Evolutionary conservation across 2,888 invertebrate genomes (phyloP).

Genomic region (Eristalis pertinax): DNA sequence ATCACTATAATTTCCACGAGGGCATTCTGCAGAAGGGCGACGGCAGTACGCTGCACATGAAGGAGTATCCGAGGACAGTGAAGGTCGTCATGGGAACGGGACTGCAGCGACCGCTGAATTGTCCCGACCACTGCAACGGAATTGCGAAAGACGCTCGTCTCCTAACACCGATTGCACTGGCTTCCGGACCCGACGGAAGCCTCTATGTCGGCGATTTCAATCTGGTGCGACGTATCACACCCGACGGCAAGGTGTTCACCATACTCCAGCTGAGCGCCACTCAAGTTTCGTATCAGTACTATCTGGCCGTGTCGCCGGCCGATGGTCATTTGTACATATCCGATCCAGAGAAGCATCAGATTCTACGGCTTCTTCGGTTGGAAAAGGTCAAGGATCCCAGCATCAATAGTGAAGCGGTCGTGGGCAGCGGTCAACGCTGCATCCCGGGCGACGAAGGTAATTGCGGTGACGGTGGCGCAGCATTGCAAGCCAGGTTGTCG

Average conservation of each 20-base stretch:
- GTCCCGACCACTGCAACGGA: slow-evolving; percentile 93
- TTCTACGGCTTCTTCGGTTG: slow-evolving; percentile 88
- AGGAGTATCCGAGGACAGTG: slow-evolving; percentile 94
- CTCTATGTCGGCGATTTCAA: slow-evolving; percentile 99
- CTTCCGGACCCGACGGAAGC: slow-evolving; percentile 97
- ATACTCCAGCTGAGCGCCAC: slow-evolving; percentile 94
- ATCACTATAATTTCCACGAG: slow-evolving; percentile 99
- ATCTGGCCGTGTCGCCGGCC: slow-evolving; percentile 96
- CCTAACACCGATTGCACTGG: slow-evolving; percentile 95
- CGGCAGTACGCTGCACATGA: slow-evolving; percentile 96
- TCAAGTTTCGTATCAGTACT: slow-evolving; percentile 98
- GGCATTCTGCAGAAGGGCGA: slow-evolving; percentile 99
- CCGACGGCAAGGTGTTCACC: slow-evolving; percentile 94
- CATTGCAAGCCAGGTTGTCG: slow-evolving; percentile 93
- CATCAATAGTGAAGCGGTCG: slow-evolving; percentile 91
- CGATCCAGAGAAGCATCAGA: slow-evolving; percentile 96
- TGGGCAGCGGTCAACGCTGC: slow-evolving; percentile 96
- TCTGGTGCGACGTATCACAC: slow-evolving; percentile 93
- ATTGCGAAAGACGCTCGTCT: slow-evolving; percentile 93
- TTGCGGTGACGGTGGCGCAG: slow-evolving; percentile 97
- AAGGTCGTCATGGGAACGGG: slow-evolving; percentile 97
- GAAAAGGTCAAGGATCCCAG: slow-evolving; percentile 92
- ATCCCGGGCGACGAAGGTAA: slow-evolving; percentile 96
- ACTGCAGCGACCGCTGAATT: slow-evolving; percentile 91
- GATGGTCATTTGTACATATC: slow-evolving; percentile 98